Evolutionary conservation across 2,113 vertebrate species (phyloP), one percentile per base, ranked within the genome.

Genomic region (Planiliza haematocheilus): DNA sequence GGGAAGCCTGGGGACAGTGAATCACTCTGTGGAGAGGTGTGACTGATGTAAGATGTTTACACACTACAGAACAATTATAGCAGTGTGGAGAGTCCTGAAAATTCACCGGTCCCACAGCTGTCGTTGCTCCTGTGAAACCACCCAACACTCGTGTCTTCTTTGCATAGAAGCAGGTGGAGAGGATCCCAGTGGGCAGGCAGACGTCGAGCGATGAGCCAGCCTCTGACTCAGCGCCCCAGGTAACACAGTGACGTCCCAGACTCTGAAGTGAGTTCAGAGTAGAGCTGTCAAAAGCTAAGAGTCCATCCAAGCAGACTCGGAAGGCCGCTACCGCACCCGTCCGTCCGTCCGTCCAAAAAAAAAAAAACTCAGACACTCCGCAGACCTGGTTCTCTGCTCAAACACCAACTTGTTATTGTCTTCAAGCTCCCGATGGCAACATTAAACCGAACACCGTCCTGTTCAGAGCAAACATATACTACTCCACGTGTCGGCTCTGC

Each of bases 11-110:
- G 86, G 65, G 70, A 76, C 51, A 69, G 82, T 89, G 87, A 89
- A 79, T 86, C 86, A 84, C 85, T 50, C 56, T 0, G 55, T 49
- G 74, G 70, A 80, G 69, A 83, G 81, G 88, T 90, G 85, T 75
- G 57, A 83, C 53, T 88, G 85, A 91, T 58, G 86, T 68, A 78
- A 83, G 78, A 82, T 81, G 84, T 91, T 90, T 85, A 78, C 86
- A 75, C 62, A 68, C 64, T 18, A 42, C 74, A 56, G 49, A 83
- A 93, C 75, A 90, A 72, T 84, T 73, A 71, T 45, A 38, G 85
- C 79, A 86, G 74, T 89, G 83, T 88, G 63, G 79, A 88, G 73
- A 87, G 74, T 79, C 74, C 70, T 41, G 56, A 69, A 71, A 59
- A 69, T 76, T 84, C 66, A 46, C 53, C 24, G 55, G 39, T 60